These are phyloP conservation scores for Nanorana parkeri DNA, from an alignment of 2,113 vertebrate species.

Conservation along the genomic window DNA sequence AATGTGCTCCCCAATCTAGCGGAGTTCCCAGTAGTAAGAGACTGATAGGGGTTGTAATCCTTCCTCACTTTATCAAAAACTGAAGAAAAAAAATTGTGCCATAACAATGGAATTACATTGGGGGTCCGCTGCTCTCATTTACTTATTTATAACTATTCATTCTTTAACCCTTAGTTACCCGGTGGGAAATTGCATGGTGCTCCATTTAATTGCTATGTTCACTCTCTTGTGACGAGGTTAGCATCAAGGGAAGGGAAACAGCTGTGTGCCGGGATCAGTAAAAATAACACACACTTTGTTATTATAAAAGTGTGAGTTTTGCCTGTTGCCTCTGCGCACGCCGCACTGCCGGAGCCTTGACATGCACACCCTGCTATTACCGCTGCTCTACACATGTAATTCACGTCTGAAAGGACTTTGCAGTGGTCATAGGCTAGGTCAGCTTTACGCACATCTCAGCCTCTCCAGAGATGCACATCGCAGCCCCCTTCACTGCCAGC, in stretches of 20 bases:
- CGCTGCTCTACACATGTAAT: neutral
- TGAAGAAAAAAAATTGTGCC: too few relatives aligned
- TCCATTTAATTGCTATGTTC: conserved; percentile 28
- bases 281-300: conserved; percentile 20
- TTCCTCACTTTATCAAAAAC: too few relatives aligned
- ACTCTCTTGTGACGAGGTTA: conserved; percentile 6
- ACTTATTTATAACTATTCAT: too few relatives aligned
- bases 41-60: too few relatives aligned
- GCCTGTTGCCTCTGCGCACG: neutral
- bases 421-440: conserved; percentile 11
- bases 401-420: neutral
- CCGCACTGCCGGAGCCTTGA: conserved; percentile 2
- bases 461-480: neutral
- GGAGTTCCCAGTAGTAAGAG: too few relatives aligned
- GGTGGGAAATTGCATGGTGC: too few relatives aligned
- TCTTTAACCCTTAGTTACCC: too few relatives aligned
- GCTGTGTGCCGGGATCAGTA: conserved; percentile 7
- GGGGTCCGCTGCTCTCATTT: too few relatives aligned
- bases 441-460: neutral
- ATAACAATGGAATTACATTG: too few relatives aligned
- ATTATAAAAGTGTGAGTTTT: conserved; percentile 3
- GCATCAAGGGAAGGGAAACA: neutral
- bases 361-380: conserved; percentile 35
- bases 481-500: neutral
- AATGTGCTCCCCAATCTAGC: too few relatives aligned